A percentile compares a stretch with the other conserved stretches of the same genome.
phyloP scores from a whole-genome alignment of 2,113 vertebrate genomes.

The Hyaena hyaena region DNA sequence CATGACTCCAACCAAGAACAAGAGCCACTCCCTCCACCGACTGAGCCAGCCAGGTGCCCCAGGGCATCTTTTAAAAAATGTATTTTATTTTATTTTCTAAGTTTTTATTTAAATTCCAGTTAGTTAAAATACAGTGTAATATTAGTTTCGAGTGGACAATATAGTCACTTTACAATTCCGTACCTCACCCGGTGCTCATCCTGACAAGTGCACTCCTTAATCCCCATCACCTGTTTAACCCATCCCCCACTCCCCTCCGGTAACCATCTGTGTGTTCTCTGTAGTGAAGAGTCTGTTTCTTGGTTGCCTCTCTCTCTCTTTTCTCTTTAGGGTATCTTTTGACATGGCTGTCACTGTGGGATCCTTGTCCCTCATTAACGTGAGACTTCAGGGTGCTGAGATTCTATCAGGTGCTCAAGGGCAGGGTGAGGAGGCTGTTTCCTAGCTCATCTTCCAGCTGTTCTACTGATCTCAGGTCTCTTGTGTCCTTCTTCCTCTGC shows the following conservation, averaged over 20 bases:
- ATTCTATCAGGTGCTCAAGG: not conserved
- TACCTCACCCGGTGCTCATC: not conserved
- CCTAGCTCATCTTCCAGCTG: not conserved
- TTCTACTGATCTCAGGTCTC: not conserved
- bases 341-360: not conserved
- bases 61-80: not conserved
- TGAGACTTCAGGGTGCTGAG: not conserved
- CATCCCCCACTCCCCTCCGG: not conserved
- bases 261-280: not conserved
- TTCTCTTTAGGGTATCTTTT: not conserved
- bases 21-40: not conserved
- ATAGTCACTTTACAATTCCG: too few relatives aligned
- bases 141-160: not conserved
- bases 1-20: not conserved
- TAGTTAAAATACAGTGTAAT: not conserved
- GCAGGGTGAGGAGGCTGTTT: not conserved
- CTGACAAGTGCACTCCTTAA: not conserved
- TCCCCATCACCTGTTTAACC: not conserved
- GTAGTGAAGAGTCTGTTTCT: not conserved
- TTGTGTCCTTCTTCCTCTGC: not conserved
- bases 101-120: not conserved
- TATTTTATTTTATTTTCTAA: too few relatives aligned
- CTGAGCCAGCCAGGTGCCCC: not conserved
- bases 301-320: not conserved
- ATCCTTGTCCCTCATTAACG: not conserved